Evolutionary conservation across 2,888 invertebrate genomes (phyloP), one percentile per base, ranked within the genome.

Genomic region (Crematogaster levior): DNA sequence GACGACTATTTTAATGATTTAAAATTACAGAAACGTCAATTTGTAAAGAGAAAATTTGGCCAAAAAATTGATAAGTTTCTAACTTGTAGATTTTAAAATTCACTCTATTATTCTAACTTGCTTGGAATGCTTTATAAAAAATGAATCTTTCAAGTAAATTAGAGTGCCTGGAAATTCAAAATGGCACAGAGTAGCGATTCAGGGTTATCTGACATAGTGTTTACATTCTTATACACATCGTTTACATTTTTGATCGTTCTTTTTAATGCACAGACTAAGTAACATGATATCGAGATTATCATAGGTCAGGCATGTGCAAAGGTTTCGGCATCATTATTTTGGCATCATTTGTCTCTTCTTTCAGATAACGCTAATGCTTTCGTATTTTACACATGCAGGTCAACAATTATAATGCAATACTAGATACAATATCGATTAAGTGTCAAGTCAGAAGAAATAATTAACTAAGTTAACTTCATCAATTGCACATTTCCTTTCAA

Each of bases 281-380:
- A 74, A 74, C 24, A 74, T 30, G 37, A 56, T 77, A 66, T 81
- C 68, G 60, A 63, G 15, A 77, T 86, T 88, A 86, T 86, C 88
- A 51, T 88, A 86, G 88, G 88, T 88, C 88, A 85, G 88, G 75
- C 82, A 81, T 75, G 56, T 74, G 82, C 68, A 82, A 83, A 83
- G 88, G 79, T 87, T 83, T 79, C 72, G 81, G 24, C 61, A 60
- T 81, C 72, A 72, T 61, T 82, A 68, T 46, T 79, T 77, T n/a
- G 77, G 58, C 37, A 53, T 81, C 75, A 82, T 80, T 82, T 80
- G 65, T 65, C 37, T 75, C 15, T 40, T 66, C 9, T 65, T 37
- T 65, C 51, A 51, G 65, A 75, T 75, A 75, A 65, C 37, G 15
- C 7, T 37, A 37, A 40, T 75, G 27, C n/a, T 65, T 65, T 63